Conservation (phyloP, 2,888 invertebrate genomes). For the Mycalesis mineus region DNA sequence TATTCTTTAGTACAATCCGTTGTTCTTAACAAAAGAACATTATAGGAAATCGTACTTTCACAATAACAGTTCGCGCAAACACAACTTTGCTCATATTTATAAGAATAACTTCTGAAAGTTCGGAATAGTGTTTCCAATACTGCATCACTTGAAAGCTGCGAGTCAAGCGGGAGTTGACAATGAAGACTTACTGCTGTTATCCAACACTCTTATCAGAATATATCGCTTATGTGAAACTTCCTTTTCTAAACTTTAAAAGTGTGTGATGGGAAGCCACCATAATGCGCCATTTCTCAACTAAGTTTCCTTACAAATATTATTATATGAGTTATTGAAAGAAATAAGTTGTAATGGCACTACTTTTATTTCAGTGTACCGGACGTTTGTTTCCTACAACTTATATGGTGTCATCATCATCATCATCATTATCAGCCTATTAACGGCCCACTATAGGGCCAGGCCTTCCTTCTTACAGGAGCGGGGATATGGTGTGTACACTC, state of each 20-base stretch:
- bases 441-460: too few relatives aligned
- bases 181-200: slow-evolving; percentile 60
- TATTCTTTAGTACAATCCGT: not conserved
- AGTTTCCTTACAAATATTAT: not conserved
- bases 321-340: not conserved
- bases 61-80: slow-evolving; percentile 6
- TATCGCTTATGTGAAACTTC: slow-evolving; percentile 52
- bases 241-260: slow-evolving; percentile 9
- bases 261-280: not conserved
- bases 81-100: slow-evolving; percentile 21
- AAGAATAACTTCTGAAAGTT: slow-evolving; percentile 22
- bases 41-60: not conserved
- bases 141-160: slow-evolving; percentile 39
- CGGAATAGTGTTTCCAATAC: slow-evolving; percentile 36
- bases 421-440: too few relatives aligned
- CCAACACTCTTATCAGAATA: slow-evolving; percentile 64
- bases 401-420: too few relatives aligned
- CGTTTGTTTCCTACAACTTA: too few relatives aligned
- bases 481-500: too few relatives aligned
- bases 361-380: too few relatives aligned
- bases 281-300: not conserved
- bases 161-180: slow-evolving; percentile 40
- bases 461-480: too few relatives aligned
- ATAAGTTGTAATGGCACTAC: too few relatives aligned
- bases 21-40: not conserved